A percentile compares a stretch with the other conserved stretches of the same genome.
These are phyloP conservation scores for Spilarctia lutea DNA, from an alignment of 2,888 invertebrate species.

Conservation along the genomic window DNA sequence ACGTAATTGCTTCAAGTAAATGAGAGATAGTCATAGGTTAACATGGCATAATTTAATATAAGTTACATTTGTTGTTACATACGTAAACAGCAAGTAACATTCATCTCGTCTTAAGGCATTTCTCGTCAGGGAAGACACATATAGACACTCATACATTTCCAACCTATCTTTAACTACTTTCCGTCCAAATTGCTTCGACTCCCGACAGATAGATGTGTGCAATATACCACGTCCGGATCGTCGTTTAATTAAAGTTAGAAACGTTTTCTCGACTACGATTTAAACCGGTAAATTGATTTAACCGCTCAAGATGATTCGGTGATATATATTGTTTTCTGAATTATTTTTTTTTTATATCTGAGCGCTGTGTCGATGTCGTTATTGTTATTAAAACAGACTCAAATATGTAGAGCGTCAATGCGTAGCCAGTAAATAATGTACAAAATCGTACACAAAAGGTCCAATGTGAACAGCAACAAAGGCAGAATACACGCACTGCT, in stretches of 20 bases:
- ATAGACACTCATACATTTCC: conserved; percentile 33
- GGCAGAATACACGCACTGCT: conserved; percentile 2
- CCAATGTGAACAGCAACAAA: neutral
- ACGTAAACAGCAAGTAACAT: neutral
- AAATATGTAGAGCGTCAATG: neutral
- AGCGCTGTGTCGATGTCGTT: neutral
- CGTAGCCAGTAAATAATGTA: neutral
- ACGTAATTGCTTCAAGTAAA: neutral
- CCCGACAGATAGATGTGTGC: conserved; percentile 43
- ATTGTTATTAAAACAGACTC: neutral
- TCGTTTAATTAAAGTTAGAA: conserved; percentile 64
- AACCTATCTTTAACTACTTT: conserved; percentile 16
- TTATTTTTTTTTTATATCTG: neutral
- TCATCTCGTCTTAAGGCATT: conserved; percentile 8
- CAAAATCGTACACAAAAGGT: neutral
- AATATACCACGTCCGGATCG: conserved; percentile 43
- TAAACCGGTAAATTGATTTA: conserved; percentile 66
- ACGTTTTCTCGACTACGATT: conserved; percentile 55
- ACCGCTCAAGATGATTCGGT: conserved; percentile 42
- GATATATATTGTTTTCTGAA: neutral
- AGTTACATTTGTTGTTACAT: neutral
- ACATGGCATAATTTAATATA: neutral
- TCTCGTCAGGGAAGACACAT: conserved; percentile 9
- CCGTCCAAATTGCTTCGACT: conserved; percentile 33
- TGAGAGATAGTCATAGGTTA: neutral